Evolutionary conservation across 2,888 invertebrate genomes (phyloP).

Genomic region (Brachycybe producta): DNA sequence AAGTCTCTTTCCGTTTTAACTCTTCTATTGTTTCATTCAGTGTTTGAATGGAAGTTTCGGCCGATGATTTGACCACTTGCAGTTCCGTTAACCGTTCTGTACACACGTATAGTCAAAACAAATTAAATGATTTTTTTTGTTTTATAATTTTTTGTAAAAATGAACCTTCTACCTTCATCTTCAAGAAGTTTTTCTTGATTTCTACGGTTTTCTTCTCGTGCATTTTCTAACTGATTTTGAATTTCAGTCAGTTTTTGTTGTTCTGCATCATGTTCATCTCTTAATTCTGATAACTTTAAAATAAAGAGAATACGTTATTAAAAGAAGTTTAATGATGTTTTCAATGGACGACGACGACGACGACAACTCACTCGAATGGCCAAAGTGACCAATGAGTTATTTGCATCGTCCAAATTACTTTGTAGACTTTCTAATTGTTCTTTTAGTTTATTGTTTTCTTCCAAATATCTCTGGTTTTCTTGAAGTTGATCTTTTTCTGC

Average conservation of each 20-base stretch:
- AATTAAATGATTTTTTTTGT: too few species aligned
- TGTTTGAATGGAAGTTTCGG: neutral
- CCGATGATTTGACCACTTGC: neutral
- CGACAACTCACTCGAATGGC: constrained; percentile 4
- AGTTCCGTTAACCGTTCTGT: neutral
- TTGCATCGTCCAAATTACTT: constrained; percentile 8
- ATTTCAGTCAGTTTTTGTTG: neutral
- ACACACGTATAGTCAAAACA: too few species aligned
- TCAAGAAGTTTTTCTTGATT: neutral
- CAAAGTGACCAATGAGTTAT: constrained; percentile 6
- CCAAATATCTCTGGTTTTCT: neutral
- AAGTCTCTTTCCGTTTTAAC: neutral
- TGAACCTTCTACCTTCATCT: neutral
- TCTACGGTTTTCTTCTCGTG: neutral
- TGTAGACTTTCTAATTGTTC: constrained; percentile 9
- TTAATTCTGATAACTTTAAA: constrained; percentile 6
- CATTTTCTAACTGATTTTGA: neutral
- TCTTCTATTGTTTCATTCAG: constrained; percentile 1
- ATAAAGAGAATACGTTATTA: neutral
- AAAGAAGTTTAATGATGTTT: too few species aligned
- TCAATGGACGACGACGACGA: neutral
- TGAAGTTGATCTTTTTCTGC: neutral
- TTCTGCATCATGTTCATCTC: constrained; percentile 4
- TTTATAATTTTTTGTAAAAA: neutral
- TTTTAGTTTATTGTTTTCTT: constrained; percentile 2